A percentile compares a stretch with the other conserved stretches of the same genome.
Conservation (phyloP, 2,888 invertebrate species). For the Acleris laterana region DNA sequence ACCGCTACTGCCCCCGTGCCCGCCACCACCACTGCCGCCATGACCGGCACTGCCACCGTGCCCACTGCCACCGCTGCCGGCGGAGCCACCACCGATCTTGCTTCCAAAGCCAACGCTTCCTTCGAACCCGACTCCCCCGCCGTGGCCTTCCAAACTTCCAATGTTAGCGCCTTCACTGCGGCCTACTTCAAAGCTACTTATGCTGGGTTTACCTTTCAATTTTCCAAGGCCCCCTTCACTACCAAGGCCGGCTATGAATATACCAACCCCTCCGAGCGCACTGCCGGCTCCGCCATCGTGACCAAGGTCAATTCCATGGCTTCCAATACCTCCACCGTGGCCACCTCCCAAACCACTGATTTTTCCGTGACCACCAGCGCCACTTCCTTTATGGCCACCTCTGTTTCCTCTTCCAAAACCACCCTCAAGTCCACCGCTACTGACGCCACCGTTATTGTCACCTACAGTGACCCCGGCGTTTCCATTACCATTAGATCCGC, state of each 20-base stretch:
- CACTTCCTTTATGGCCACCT: conserved; percentile 32
- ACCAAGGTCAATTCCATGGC: conserved; percentile 31
- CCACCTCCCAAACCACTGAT: conserved; percentile 29
- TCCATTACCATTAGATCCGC: conserved; percentile 35
- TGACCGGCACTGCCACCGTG: conserved; percentile 41
- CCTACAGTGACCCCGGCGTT: conserved; percentile 28
- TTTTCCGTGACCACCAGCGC: conserved; percentile 42
- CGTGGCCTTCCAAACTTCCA: too few relatives aligned
- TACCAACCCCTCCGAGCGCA: conserved; percentile 18
- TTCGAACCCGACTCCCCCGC: conserved; percentile 43
- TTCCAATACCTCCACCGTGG: conserved; percentile 21
- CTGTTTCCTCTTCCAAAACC: conserved; percentile 48
- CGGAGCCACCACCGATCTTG: conserved; percentile 47
- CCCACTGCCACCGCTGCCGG: conserved; percentile 39
- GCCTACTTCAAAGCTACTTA: conserved; percentile 20
- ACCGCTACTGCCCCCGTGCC: conserved; percentile 34
- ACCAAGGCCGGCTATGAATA: too few relatives aligned
- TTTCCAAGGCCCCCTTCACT: conserved; percentile 21
- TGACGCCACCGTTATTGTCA: conserved; percentile 32
- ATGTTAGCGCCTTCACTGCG: too few relatives aligned
- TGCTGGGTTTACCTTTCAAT: conserved; percentile 22
- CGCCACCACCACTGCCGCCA: conserved; percentile 38
- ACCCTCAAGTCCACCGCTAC: conserved; percentile 48
- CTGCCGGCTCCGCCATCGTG: conserved; percentile 15
- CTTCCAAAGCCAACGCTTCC: conserved; percentile 46